Percentiles rank a stretch among this genome's conserved stretches.
phyloP scores from a whole-genome alignment of 2,113 vertebrate genomes.

The Pterocles gutturalis region DNA sequence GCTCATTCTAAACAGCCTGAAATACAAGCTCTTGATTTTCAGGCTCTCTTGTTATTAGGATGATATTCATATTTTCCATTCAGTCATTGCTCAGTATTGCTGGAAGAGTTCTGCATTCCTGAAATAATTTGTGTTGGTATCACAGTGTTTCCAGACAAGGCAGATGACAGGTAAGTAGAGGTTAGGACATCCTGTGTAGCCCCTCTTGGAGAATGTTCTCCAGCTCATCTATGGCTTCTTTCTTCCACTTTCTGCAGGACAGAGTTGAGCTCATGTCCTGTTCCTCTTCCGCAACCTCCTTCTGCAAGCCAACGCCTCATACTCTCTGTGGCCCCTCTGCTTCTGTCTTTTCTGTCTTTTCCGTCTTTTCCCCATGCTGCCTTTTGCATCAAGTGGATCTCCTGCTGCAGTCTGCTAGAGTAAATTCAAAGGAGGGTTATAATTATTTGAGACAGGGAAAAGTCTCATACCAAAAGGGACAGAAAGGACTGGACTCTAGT shows the following conservation, averaged over 20 bases:
- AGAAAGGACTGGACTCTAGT: neutral
- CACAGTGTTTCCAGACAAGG: neutral
- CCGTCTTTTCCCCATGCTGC: accelerated
- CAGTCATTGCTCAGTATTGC: neutral
- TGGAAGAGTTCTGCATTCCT: neutral
- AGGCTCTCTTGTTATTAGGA: neutral
- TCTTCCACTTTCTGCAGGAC: neutral
- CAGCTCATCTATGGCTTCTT: neutral
- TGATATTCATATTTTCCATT: neutral
- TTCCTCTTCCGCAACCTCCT: neutral
- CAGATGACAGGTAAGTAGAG: neutral
- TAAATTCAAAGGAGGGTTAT: neutral
- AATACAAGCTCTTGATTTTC: neutral
- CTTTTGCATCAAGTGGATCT: neutral
- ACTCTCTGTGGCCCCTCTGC: neutral
- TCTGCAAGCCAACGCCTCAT: neutral
- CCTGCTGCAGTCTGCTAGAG: neutral
- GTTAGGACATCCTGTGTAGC: neutral
- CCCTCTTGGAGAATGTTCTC: neutral
- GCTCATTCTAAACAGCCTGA: neutral
- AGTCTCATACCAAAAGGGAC: neutral
- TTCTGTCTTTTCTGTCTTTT: neutral
- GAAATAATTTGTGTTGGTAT: neutral
- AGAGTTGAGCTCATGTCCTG: neutral
- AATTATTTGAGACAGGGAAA: neutral